Evolutionary conservation across 2,797 vertebrate genomes (phyloP).

Genomic region (Carduelis carduelis): DNA sequence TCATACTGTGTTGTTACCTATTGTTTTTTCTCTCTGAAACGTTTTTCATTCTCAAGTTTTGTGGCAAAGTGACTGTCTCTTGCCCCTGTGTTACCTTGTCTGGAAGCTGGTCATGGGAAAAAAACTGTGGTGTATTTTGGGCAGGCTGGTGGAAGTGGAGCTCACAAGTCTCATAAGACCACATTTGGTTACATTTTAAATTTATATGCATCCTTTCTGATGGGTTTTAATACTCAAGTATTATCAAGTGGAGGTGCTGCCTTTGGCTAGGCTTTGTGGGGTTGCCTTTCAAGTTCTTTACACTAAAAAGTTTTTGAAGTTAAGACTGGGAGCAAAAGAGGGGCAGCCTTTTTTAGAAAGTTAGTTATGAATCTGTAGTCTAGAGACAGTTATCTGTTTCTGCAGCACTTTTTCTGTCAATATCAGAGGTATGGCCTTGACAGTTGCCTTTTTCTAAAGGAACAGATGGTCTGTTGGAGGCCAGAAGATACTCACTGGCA

Average conservation of each 20-base stretch:
- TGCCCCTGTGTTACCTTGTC: neutral
- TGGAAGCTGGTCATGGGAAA: neutral
- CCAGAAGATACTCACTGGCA: neutral
- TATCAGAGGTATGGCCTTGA: neutral
- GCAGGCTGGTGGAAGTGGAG: neutral
- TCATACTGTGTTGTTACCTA: neutral
- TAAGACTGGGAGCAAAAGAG: neutral
- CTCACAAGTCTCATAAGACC: neutral
- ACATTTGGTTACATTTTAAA: neutral
- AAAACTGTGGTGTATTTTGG: neutral
- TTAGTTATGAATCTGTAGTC: neutral
- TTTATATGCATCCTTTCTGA: neutral
- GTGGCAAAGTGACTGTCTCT: neutral
- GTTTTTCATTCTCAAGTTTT: neutral
- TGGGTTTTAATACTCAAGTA: neutral
- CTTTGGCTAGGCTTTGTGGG: neutral
- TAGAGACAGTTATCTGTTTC: neutral
- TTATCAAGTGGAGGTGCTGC: neutral
- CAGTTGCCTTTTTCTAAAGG: neutral
- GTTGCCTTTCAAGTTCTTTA: neutral
- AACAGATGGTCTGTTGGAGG: neutral
- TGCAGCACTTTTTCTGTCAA: neutral
- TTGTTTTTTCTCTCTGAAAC: neutral
- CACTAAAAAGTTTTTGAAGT: neutral
- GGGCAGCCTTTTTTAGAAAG: neutral